These are phyloP conservation scores for Hippocampus abdominalis DNA, from an alignment of 2,113 vertebrate species.

Conservation along the genomic window DNA sequence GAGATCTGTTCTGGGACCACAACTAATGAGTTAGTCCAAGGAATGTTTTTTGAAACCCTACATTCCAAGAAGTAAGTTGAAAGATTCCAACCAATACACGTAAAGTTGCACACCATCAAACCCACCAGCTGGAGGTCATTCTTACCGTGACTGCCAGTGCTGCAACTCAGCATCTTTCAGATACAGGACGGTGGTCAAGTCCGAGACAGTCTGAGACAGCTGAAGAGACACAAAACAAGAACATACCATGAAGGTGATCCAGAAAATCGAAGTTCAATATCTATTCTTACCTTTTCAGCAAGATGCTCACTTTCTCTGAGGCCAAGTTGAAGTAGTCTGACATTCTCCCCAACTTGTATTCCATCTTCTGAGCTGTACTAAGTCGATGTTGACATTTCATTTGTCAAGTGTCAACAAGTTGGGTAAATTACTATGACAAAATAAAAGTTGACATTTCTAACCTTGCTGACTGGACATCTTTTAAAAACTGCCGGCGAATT, in stretches of 20 bases:
- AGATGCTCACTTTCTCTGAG: conserved; percentile 66
- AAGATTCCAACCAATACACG: not conserved
- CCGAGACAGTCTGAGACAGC: conserved; percentile 68
- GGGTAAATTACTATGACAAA: not conserved
- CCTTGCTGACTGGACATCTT: conserved; percentile 47
- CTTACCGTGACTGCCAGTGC: conserved; percentile 73
- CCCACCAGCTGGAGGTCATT: not conserved
- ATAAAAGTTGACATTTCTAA: conserved; percentile 18
- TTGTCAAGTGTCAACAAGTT: not conserved
- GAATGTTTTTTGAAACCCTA: not conserved
- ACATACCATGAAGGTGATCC: not conserved
- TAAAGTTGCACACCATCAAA: not conserved
- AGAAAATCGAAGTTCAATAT: not conserved
- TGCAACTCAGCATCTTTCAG: conserved; percentile 74
- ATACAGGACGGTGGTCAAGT: conserved; percentile 61
- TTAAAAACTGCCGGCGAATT: conserved; percentile 51
- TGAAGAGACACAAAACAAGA: conserved; percentile 26
- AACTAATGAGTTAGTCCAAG: not conserved
- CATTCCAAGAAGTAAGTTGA: not conserved
- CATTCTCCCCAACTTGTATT: conserved; percentile 21
- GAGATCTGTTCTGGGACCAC: not conserved
- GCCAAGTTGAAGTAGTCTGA: conserved; percentile 46
- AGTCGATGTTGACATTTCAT: not conserved
- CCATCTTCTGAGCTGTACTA: conserved; percentile 29
- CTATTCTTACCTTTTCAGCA: conserved; percentile 56